Evolutionary conservation across 2,888 invertebrate species (phyloP), one percentile per base, ranked within the genome.

Genomic region (Euzetes globulus): DNA sequence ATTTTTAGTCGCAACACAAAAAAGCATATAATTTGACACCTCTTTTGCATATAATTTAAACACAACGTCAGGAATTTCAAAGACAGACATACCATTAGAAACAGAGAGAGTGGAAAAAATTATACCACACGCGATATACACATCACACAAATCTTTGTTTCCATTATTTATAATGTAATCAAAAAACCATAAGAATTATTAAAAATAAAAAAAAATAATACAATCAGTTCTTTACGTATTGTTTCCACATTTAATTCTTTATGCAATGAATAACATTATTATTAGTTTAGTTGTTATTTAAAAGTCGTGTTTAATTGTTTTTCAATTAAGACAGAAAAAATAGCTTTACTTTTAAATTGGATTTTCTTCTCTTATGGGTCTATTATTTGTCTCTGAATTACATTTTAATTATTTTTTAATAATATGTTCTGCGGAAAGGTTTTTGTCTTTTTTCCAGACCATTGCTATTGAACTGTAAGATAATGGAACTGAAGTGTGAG

Each of bases 121-220:
- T 15, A 63, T n/a, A 41, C 19, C 1, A 68, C 68, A 68, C 68
- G 68, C 68, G 33, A 68, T 68, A 68, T 22, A 68, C 37, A 68
- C 68, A 68, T 68, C 68, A 68, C 68, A 68, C 60, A 60, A 55
- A 55, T 55, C 50, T 50, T 50, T 50, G 50, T 19, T 50, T 50
- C 41, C 41, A 55, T 55, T 55, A 22, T 55, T 55, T 22, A 55
- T 22, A 25, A 55, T 55, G 4, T 55, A 55, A 55, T 55, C 11
- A 50, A 50, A 55, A 55, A 55, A 25, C 22, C 55, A 55, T 22
- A 55, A 55, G 55, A 55, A 19, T 55, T 55, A 55, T 19, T 17
- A 17, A 50, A 55, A 55, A 55, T 11, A 6, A 55, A 22, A 55
- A 50, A 11, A 13, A 9, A n/a, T 19, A n/a, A 50, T n/a, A 19